These are phyloP conservation scores for Uromys caudimaculatus DNA, from an alignment of 2,797 vertebrate genomes.

Conservation along the genomic window DNA sequence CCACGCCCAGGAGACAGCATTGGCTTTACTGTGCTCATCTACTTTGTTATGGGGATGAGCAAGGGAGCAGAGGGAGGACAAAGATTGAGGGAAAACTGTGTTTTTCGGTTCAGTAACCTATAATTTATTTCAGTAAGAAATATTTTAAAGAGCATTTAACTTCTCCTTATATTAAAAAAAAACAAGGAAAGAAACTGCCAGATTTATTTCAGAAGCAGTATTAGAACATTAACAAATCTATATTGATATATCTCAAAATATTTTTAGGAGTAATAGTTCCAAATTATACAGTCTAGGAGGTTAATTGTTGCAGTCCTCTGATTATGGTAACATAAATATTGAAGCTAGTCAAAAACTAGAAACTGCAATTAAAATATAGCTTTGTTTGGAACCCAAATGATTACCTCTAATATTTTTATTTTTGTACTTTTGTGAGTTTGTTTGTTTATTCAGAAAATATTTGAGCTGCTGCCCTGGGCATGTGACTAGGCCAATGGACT, in stretches of 20 bases:
- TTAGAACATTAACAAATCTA: not conserved
- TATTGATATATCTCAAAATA: conserved; percentile 22
- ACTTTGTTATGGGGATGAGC: not conserved
- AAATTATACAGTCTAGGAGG: not conserved
- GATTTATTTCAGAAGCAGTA: not conserved
- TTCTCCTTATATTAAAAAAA: not conserved
- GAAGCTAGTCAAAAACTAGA: conserved; percentile 50
- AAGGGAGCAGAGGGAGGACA: not conserved
- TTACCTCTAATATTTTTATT: conserved; percentile 42
- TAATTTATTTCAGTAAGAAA: conserved; percentile 13
- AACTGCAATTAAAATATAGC: conserved; percentile 54
- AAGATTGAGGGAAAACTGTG: not conserved
- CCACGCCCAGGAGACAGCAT: not conserved
- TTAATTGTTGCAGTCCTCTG: not conserved
- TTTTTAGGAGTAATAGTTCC: not conserved
- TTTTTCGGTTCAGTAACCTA: not conserved
- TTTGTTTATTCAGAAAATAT: conserved; percentile 67
- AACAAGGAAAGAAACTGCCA: not conserved
- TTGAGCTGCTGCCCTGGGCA: not conserved
- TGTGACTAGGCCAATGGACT: not conserved
- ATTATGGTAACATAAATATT: conserved; percentile 19
- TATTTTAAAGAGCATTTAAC: not conserved
- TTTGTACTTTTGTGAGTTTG: conserved; percentile 17
- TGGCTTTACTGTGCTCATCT: not conserved
- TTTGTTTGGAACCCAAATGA: conserved; percentile 37